Evolutionary conservation across 2,113 vertebrate species (phyloP), one percentile per base, ranked within the genome.

Genomic region (Chaenocephalus aceratus): DNA sequence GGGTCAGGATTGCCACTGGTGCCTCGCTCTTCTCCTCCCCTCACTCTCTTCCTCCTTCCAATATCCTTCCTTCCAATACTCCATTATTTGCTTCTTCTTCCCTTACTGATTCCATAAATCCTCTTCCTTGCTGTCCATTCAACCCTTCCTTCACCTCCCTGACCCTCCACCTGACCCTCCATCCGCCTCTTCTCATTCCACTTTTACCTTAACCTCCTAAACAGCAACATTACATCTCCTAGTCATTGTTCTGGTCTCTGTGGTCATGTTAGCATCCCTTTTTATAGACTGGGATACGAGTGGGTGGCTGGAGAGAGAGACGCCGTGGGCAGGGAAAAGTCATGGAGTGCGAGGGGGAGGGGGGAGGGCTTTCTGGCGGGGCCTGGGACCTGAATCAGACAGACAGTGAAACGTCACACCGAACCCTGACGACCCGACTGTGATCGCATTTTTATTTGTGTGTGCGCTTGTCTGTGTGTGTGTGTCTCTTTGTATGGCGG

Each of bases 321-420:
- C 60, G 79, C 54, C 72, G 68, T 21, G 52, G 45, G 62, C 6
- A 34, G 57, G 11, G 13, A 23, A 54, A 45, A 60, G 77, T 60
- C 14, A 54, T 46, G 41, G 10, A 64, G 71, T 45, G 75, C n/a
- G 44, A 69, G 74, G 80, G 30, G 83, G 86, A 63, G 65, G 77
- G n/a, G n/a, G n/a, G n/a, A n/a, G n/a, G 6, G 81, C 64, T 80
- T 71, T 75, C 63, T 23, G 75, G 72, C 66, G 18, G 72, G 81
- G 82, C 67, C 84, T 41, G 63, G 78, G 86, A 89, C 83, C 78
- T 79, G 84, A 83, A 87, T 79, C 86, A 93, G 90, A 88, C 91
- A 92, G 83, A 88, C 79, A 86, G 83, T 36, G 77, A 88, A 73
- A 91, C 88, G 90, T 94, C 91, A 91, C 77, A 78, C 60, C 72